A percentile compares a stretch with the other conserved stretches of the same genome.
These are phyloP conservation scores for Harpalus rufipes DNA, from an alignment of 2,888 invertebrate species.

Conservation along the genomic window DNA sequence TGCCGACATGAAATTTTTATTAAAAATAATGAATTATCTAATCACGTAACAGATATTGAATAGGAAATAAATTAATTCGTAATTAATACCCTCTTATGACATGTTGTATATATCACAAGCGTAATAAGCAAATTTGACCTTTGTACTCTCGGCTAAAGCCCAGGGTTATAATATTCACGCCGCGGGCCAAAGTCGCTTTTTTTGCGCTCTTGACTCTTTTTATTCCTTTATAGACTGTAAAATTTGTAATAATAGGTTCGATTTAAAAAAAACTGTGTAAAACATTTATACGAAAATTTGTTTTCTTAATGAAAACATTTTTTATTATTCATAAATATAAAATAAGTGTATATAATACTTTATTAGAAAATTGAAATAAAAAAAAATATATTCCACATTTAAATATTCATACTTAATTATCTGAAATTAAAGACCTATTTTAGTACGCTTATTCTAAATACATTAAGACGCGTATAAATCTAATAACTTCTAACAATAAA, in stretches of 20 bases:
- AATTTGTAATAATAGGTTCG: background rate
- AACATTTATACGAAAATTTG: constrained; percentile 6
- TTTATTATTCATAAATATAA: constrained; percentile 43
- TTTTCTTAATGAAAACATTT: constrained; percentile 10
- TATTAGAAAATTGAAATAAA: constrained; percentile 13
- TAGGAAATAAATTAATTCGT: too few relatives aligned
- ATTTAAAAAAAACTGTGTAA: background rate
- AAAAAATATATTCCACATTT: background rate
- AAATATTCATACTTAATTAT: background rate
- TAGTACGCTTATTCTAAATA: constrained; percentile 31
- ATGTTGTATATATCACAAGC: too few relatives aligned
- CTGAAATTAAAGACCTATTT: background rate
- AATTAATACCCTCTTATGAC: too few relatives aligned
- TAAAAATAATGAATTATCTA: too few relatives aligned
- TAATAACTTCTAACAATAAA: constrained; percentile 20
- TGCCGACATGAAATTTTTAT: too few relatives aligned
- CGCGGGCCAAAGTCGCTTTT: too few relatives aligned
- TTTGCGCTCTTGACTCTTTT: too few relatives aligned
- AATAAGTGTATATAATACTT: constrained; percentile 16
- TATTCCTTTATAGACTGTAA: too few relatives aligned
- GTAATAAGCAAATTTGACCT: too few relatives aligned
- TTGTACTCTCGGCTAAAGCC: too few relatives aligned
- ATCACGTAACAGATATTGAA: too few relatives aligned
- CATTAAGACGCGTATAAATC: background rate
- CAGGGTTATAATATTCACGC: too few relatives aligned